Conservation (phyloP, 1,140 invertebrate species). For the Hesperophylax magnus region DNA sequence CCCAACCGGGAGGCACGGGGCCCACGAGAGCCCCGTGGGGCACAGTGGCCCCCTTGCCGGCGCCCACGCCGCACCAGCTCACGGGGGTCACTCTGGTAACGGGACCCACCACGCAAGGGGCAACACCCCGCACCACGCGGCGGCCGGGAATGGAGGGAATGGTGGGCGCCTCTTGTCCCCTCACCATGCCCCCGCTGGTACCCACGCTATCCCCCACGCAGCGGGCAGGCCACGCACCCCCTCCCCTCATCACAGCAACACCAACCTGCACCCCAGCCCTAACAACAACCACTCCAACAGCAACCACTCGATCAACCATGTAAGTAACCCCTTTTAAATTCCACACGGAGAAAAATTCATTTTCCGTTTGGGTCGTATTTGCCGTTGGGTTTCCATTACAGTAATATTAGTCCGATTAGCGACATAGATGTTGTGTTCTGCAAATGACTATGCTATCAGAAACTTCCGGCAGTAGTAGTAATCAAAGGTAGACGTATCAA, state of each 20-base stretch:
- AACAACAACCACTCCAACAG: not conserved
- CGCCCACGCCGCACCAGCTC: not conserved
- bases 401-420: not conserved
- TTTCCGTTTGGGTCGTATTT: not conserved
- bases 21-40: not conserved
- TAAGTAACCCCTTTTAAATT: not conserved
- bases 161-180: too few relatives aligned
- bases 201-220: not conserved
- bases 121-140: not conserved
- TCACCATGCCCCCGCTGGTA: not conserved
- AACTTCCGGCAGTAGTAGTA: not conserved
- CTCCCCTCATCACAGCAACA: not conserved
- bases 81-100: not conserved
- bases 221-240: not conserved
- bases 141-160: too few relatives aligned
- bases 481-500: too few relatives aligned
- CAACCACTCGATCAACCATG: slow-evolving; percentile 11
- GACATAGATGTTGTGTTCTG: not conserved
- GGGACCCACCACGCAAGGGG: not conserved
- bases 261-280: not conserved
- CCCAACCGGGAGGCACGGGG: not conserved
- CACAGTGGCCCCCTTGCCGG: not conserved
- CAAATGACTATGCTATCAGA: not conserved
- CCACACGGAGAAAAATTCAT: too few relatives aligned
- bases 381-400: not conserved